Evolutionary conservation across 2,113 vertebrate species (phyloP).

Genomic region (Dipodomys merriami): DNA sequence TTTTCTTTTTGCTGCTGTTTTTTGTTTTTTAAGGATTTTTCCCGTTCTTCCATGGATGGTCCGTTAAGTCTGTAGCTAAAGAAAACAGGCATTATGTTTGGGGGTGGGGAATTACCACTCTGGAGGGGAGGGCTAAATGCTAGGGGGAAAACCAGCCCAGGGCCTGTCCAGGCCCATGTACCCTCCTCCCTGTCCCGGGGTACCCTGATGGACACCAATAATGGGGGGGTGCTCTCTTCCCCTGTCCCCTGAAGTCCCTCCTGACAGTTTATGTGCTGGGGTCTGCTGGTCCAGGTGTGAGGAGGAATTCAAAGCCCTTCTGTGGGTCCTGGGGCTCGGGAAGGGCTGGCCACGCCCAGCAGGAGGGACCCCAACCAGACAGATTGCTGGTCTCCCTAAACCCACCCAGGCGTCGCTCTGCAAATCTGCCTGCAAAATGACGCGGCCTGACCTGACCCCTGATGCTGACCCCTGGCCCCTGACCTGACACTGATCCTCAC

Average conservation of each 20-base stretch:
- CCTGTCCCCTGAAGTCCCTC: background rate
- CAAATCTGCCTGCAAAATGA: too few relatives aligned
- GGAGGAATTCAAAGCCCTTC: background rate
- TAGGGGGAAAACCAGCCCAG: background rate
- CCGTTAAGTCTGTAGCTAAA: background rate
- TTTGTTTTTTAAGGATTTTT: background rate
- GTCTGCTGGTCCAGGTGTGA: fast-evolving
- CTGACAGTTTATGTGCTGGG: fast-evolving
- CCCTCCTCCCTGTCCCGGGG: background rate
- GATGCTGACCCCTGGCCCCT: too few relatives aligned
- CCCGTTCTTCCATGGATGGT: background rate
- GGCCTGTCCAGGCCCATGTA: background rate
- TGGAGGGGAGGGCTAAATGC: background rate
- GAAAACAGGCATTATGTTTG: background rate
- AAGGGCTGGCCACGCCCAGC: background rate
- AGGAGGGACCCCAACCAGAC: too few relatives aligned
- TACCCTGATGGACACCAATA: fast-evolving
- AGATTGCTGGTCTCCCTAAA: too few relatives aligned
- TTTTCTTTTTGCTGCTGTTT: too few relatives aligned
- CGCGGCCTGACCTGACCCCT: too few relatives aligned
- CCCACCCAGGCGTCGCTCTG: too few relatives aligned
- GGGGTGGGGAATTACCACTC: background rate
- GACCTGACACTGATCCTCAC: too few relatives aligned
- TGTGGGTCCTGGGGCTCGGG: too few relatives aligned
- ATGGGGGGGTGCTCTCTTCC: fast-evolving